Base-by-base conservation (phyloP, 92 coral and sea anemone genomes). In the Scolanthus callimorphus region DNA sequence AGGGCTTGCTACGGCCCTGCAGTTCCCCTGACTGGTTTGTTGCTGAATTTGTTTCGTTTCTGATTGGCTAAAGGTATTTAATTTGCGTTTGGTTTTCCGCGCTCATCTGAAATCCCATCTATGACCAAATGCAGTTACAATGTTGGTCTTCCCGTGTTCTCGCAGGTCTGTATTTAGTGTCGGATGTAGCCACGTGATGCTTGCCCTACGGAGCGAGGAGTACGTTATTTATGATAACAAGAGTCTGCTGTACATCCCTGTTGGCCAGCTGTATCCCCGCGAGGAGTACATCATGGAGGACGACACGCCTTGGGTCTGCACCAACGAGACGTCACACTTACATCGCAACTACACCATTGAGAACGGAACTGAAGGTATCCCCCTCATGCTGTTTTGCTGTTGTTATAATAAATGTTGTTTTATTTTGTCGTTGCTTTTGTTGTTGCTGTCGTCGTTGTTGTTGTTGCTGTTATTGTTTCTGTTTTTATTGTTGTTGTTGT, bases 221-320 rank as follows among this genome's bases (percentile, higher is more conserved):
- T 88, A 62, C 63, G 53, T 34, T 31, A 67, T 88, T 47, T 73
- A 72, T 6, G 24, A 51, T 27, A 83, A 88, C 70, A 67, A 72
- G 23, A 77, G 80, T 43, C 70, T 88, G 49, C 77, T 68, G 51
- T 84, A 78, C 67, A 63, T 43, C 21, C 67, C 69, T 20, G 78
- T 86, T 51, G 90, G 96, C 17, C 65, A 38, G 64, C 34, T 67
- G 28, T 68, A 59, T 65, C 37, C 78, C 3, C 57, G 52, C 11
- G 91, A 83, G 48, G 78, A 84, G 51, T 88, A 88, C 62, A 67
- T 73, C 57, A 28, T 79, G 31, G 69, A 69, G 9, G 61, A 39
- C 15, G 63, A 61, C 46, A 62, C 34, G 6, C 83, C 78, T 17
- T 68, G 74, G 69, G 58, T 87, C 31, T 87, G 96, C 46, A 82